phyloP scores from a whole-genome alignment of 2,888 invertebrate species.

The Cistogaster globosa region DNA sequence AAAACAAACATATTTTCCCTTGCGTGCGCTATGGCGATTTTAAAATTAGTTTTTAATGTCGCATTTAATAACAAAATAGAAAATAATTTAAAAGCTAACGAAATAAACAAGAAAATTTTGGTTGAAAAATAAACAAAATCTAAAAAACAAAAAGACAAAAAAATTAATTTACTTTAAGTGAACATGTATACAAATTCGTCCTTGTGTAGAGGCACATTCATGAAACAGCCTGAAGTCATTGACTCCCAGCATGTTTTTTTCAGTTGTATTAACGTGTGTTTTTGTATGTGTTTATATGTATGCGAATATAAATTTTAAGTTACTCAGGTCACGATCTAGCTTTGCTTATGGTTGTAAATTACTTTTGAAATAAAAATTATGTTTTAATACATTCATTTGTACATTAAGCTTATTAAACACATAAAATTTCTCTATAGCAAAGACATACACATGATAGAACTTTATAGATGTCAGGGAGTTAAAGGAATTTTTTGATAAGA shows the following conservation, averaged over 20 bases:
- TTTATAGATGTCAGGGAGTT: too few relatives aligned
- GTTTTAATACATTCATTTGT: slow-evolving; percentile 44
- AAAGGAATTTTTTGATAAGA: too few relatives aligned
- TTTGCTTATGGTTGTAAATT: slow-evolving; percentile 45
- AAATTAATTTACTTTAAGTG: neutral
- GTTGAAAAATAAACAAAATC: slow-evolving; percentile 17
- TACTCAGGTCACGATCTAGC: slow-evolving; percentile 66
- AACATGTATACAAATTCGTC: slow-evolving; percentile 5
- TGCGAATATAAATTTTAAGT: slow-evolving; percentile 7
- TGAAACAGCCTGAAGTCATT: slow-evolving; percentile 50
- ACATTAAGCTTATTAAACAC: slow-evolving; percentile 42
- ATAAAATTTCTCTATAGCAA: neutral
- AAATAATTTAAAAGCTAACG: slow-evolving; percentile 45
- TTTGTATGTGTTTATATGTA: neutral
- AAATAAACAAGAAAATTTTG: neutral
- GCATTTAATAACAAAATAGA: slow-evolving; percentile 63
- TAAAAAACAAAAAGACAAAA: neutral
- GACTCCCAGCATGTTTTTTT: neutral
- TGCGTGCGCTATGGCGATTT: slow-evolving; percentile 69
- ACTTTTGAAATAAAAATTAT: slow-evolving; percentile 66
- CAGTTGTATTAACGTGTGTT: neutral
- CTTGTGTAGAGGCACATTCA: slow-evolving; percentile 8
- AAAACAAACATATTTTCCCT: slow-evolving; percentile 36
- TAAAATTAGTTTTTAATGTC: slow-evolving; percentile 64
- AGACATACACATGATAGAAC: neutral